Evolutionary conservation across 2,113 vertebrate species (phyloP), one percentile per base, ranked within the genome.

Genomic region (Alethe diademata): DNA sequence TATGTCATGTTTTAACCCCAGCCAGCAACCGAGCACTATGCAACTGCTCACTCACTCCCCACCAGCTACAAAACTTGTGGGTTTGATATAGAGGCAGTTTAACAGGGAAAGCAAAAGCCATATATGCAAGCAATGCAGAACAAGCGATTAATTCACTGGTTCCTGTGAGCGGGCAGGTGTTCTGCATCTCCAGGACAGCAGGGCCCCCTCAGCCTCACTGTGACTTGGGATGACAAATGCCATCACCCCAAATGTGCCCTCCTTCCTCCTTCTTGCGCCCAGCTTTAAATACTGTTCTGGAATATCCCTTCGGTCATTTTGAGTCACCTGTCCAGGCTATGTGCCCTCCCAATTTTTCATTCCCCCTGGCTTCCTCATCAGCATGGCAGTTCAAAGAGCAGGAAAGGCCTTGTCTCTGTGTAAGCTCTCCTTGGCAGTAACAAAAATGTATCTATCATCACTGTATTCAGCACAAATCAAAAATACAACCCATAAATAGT

Each of bases 201-300:
- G 28, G 19, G 15, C 0, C 8, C 18, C 28, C 17, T 58, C 26
- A 28, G 0, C 12, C 22, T 72, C 28, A 33, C 2, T 2, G 15
- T 17, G 8, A 17, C 23, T 58, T 33, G 14, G 28, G 7, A 50
- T 22, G 36, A 26, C 13, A 56, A 47, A 45, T 1, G 7, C 31
- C 54, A n/a, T 56, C 19, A n/a, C 19, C n/a, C 29, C 19, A n/a
- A 56, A n/a, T 1, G 5, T n/a, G 8, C 33, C 20, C 17, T 86
- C 47, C 35, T 51, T 57, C 33, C 8, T 88, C 8, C 45, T 66
- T 11, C 43, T 38, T 40, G n/a, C 8, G 6, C 8, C 15, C 29
- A 65, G 12, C 15, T 74, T 40, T 10, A 29, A 65, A 48, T n/a
- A 29, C 24, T 24, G 4, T 13, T 25, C 22, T 29, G n/a, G 53